A percentile compares a stretch with the other conserved stretches of the same genome.
Evolutionary conservation across 2,888 invertebrate species (phyloP).

Genomic region (Ormyrus rosae): DNA sequence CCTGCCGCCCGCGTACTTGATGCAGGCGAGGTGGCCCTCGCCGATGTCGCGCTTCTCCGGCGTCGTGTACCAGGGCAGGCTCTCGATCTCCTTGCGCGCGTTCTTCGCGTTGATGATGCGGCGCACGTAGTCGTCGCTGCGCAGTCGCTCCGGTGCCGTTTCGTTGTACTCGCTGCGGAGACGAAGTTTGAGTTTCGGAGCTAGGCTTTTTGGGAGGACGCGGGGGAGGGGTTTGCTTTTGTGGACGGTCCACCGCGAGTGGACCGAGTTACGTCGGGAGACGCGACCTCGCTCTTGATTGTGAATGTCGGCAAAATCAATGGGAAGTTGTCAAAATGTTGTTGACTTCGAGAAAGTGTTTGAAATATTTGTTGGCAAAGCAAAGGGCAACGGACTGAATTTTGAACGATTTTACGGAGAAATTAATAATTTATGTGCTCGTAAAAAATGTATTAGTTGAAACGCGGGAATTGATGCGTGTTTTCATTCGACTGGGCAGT

Average conservation of each 20-base stretch:
- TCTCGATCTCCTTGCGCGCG: constrained; percentile 79
- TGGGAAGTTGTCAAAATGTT: too few species aligned
- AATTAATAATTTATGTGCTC: neutral
- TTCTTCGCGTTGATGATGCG: constrained; percentile 82
- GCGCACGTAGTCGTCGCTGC: constrained; percentile 83
- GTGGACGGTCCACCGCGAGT: too few species aligned
- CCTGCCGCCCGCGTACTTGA: constrained; percentile 89
- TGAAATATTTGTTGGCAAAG: too few species aligned
- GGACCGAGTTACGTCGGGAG: too few species aligned
- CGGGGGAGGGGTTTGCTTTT: too few species aligned
- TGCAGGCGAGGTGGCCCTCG: constrained; percentile 89
- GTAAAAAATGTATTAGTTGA: neutral
- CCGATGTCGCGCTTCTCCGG: constrained; percentile 79
- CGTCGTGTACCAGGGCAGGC: constrained; percentile 81
- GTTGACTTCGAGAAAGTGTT: too few species aligned
- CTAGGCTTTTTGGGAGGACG: too few species aligned
- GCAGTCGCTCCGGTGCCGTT: constrained; percentile 79
- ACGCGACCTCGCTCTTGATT: too few species aligned
- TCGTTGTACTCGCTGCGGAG: constrained; percentile 77
- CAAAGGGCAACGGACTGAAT: neutral
- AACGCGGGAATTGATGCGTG: neutral
- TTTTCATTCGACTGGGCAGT: constrained; percentile 2
- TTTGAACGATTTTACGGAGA: neutral
- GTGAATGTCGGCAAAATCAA: too few species aligned
- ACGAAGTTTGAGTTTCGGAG: neutral